phyloP scores from a whole-genome alignment of 2,113 vertebrate genomes.

The Cochlearius cochlearius region DNA sequence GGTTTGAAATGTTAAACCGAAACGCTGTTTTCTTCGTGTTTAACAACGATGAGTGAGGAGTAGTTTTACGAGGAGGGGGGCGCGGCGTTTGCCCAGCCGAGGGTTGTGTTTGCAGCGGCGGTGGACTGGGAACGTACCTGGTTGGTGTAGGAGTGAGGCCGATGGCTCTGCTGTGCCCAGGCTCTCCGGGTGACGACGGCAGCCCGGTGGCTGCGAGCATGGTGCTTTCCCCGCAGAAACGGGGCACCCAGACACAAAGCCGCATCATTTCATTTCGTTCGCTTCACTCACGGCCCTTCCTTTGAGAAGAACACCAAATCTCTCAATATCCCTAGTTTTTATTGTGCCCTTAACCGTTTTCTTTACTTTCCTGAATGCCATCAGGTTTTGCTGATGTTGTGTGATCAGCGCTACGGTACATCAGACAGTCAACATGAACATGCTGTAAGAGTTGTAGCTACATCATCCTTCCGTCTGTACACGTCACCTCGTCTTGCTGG shows the following conservation, averaged over 20 bases:
- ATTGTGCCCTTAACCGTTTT: accelerated
- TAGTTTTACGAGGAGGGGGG: background rate
- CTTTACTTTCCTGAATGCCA: background rate
- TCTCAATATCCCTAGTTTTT: accelerated
- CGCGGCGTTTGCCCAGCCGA: accelerated
- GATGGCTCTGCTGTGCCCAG: background rate
- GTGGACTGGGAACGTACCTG: background rate
- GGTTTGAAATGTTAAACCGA: background rate
- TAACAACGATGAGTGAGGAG: background rate
- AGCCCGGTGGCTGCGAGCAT: accelerated
- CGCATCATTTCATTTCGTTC: accelerated
- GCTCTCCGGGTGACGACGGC: background rate
- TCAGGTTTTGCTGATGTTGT: background rate
- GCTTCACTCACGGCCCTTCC: background rate
- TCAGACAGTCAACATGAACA: accelerated
- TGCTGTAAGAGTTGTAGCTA: accelerated
- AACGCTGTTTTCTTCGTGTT: accelerated
- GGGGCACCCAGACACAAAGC: accelerated
- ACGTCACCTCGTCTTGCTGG: background rate
- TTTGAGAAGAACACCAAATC: background rate
- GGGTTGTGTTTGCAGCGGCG: background rate
- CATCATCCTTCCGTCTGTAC: background rate
- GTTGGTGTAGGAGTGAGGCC: background rate
- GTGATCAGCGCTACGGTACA: background rate
- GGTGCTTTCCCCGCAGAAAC: background rate